Conservation (phyloP, 2,888 invertebrate genomes). For the Petrolisthes manimaculis region DNA sequence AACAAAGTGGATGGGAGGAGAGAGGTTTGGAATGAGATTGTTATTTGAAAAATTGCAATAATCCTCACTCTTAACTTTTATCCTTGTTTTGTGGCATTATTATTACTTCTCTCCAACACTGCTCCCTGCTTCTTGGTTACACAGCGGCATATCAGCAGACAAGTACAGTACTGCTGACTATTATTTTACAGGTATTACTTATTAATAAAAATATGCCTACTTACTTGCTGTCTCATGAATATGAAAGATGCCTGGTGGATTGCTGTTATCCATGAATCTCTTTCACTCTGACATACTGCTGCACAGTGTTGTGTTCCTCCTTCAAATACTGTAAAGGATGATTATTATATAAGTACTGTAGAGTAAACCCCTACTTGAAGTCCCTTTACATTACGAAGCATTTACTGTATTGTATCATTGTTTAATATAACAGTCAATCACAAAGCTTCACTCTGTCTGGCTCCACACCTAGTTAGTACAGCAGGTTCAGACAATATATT, state of each 20-base stretch:
- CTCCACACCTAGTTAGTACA: no score
- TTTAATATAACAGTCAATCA: no score
- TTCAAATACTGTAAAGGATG: slow-evolving; percentile 79
- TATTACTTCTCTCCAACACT: not conserved
- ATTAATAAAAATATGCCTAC: not conserved
- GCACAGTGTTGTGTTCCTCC: slow-evolving; percentile 87
- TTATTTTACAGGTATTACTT: no score
- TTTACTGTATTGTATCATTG: no score
- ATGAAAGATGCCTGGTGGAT: slow-evolving; percentile 88
- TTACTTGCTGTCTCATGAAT: slow-evolving; percentile 76
- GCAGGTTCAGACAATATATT: no score
- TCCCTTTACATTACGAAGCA: no score
- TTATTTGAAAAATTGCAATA: no score
- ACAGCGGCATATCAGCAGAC: no score
- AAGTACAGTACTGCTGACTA: no score
- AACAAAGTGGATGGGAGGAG: not conserved
- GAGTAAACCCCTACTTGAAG: not conserved
- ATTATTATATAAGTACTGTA: not conserved
- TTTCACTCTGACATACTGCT: slow-evolving; percentile 83
- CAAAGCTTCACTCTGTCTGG: no score
- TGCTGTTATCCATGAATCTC: slow-evolving; percentile 87
- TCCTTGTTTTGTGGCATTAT: not conserved
- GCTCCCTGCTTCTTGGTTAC: no score
- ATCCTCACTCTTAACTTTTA: not conserved
- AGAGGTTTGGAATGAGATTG: not conserved